Evolutionary conservation across 1,140 invertebrate genomes (phyloP), one percentile per base, ranked within the genome.

Genomic region (Bicyclus anynana): DNA sequence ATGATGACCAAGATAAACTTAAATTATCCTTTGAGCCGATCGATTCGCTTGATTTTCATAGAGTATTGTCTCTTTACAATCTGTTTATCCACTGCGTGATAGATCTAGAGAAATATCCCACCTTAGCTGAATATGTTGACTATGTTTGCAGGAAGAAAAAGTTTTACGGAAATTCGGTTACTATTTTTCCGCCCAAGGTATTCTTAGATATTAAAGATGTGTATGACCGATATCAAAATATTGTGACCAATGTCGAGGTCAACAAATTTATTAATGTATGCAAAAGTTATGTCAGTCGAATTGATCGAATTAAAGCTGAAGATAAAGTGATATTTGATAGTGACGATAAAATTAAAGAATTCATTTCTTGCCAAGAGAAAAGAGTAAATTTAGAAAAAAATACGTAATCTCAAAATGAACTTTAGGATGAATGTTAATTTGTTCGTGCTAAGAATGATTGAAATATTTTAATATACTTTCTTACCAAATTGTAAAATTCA

Each of bases 111-210:
- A 66, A 64, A 50, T 69, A 59, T 57, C 67, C 67, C 0, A 62
- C 58, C 0, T 53, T 66, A 12, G 6, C n/a, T 12, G 64, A 69
- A 48, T 69, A 67, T 18, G 26, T 57, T 5, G 68, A 62, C 5
- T 70, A 65, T 57, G 50, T 70, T 49, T 38, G 9, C 0, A 65
- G 55, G 50, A 70, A 57, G 27, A 67, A 67, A 44, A 64, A 59
- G 33, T 64, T 52, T 23, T 10, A 47, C 12, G 56, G 21, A 7
- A 26, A 65, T 18, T 47, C 51, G 9, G 59, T 65, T 5, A 65
- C 56, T 5, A 69, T 69, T 58, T 69, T 65, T 27, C 62, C 59
- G 9, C 3, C 46, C 0, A 61, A 53, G 49, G 44, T 63, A 50
- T 40, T 52, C 7, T 14, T 14, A 0, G 13, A 5, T 16, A 26